Conservation (phyloP, 2,113 vertebrate genomes). For the Oriolus oriolus region DNA sequence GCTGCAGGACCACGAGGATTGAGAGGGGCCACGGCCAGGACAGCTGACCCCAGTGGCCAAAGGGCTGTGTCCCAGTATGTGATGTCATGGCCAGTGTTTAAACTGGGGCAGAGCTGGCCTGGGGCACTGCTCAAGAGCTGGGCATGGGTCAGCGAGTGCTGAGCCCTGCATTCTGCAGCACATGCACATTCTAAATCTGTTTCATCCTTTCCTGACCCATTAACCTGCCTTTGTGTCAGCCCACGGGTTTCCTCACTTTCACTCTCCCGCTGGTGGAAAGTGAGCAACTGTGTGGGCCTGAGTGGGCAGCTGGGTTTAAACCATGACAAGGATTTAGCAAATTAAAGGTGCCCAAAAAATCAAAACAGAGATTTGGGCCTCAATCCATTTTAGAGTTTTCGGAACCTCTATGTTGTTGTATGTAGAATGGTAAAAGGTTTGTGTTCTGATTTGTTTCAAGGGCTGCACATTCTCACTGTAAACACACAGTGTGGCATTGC, state of each 20-base stretch:
- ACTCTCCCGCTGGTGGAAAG: background rate
- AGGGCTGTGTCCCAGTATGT: background rate
- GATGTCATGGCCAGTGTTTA: background rate
- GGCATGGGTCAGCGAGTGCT: background rate
- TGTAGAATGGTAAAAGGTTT: background rate
- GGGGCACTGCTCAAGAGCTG: background rate
- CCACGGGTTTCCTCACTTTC: no score
- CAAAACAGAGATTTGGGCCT: background rate
- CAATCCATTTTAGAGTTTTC: background rate
- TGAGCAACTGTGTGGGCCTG: background rate
- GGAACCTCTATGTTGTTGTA: background rate
- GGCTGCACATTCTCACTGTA: background rate
- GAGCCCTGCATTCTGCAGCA: background rate
- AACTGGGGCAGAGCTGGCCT: background rate
- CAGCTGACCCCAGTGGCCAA: background rate
- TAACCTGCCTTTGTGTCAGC: background rate
- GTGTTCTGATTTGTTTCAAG: background rate
- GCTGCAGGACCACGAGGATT: background rate
- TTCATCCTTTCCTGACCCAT: background rate
- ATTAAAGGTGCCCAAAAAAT: background rate
- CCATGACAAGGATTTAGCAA: background rate
- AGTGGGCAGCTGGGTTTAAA: background rate
- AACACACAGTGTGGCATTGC: accelerated
- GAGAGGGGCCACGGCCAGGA: background rate
- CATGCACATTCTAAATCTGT: no score